Percentiles rank a stretch among this genome's conserved stretches.
These are phyloP conservation scores for Sphecodes monilicornis DNA, from an alignment of 2,888 invertebrate genomes.

Conservation along the genomic window DNA sequence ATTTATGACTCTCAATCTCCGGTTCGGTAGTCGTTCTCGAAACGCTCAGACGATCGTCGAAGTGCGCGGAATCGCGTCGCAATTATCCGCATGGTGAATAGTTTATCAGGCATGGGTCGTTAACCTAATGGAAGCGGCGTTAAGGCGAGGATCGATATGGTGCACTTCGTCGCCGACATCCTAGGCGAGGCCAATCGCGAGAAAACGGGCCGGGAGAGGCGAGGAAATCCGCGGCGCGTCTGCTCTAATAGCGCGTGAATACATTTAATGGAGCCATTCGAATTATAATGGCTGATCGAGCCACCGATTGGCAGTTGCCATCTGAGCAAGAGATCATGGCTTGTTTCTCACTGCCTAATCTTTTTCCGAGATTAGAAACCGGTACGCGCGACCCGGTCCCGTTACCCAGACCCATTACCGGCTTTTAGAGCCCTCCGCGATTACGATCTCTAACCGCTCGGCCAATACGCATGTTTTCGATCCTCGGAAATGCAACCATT, in stretches of 20 bases:
- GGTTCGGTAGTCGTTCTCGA: constrained; percentile 38
- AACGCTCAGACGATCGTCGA: constrained; percentile 39
- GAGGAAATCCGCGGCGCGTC: constrained; percentile 52
- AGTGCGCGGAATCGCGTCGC: constrained; percentile 64
- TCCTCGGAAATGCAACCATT: neutral
- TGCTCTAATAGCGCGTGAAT: constrained; percentile 69
- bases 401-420: constrained; percentile 56
- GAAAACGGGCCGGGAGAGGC: constrained; percentile 47
- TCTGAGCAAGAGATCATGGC: constrained; percentile 40
- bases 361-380: constrained; percentile 66
- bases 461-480: constrained; percentile 23
- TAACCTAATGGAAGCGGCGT: constrained; percentile 73
- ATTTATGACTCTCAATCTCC: constrained; percentile 43
- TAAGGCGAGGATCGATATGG: constrained; percentile 68
- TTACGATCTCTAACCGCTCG: constrained; percentile 18
- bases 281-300: constrained; percentile 72
- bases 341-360: constrained; percentile 62
- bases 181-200: constrained; percentile 58
- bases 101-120: constrained; percentile 72
- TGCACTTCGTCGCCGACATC: constrained; percentile 66
- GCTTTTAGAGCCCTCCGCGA: constrained; percentile 40
- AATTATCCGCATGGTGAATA: constrained; percentile 71
- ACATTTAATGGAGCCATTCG: constrained; percentile 72
- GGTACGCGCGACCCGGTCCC: constrained; percentile 48
- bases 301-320: constrained; percentile 63